Evolutionary conservation across 2,888 invertebrate genomes (phyloP), one percentile per base, ranked within the genome.

Genomic region (Drosophila mulleri): DNA sequence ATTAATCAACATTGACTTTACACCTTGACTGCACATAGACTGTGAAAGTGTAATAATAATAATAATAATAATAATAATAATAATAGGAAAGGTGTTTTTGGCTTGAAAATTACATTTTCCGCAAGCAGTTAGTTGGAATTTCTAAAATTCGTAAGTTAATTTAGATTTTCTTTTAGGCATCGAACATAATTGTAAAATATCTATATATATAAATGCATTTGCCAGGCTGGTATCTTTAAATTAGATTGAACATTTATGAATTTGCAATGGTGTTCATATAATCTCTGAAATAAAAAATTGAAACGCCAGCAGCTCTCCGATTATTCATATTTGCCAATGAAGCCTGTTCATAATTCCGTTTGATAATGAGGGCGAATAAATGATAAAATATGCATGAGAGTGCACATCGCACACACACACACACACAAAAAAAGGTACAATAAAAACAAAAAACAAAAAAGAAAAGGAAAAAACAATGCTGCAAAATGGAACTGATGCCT

Each of bases 301-400:
- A 29, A 6, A 39, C 61, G 26, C 35, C 61, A 20, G 53, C 20
- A 35, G 29, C 45, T 8, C 18, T 66, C 65, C 52, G 75, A 77
- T 72, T 83, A 85, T 85, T 85, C 86, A 85, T 88, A 74, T 68
- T 71, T 52, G 67, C 50, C 44, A 37, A 12, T 23, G 65, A 16
- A 41, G 54, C 54, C 41, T 44, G 63, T 62, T 80, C 64, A 75
- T 78, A 68, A 66, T 48, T n/a, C 14, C 16, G 48, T 56, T 59
- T 62, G 44, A 60, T 78, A 76, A 85, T 70, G 71, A 78, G 77
- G 57, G 14, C 58, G 67, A 75, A 85, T 71, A 74, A 68, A 82
- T 81, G 73, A 80, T 85, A 85, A 85, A 83, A 79, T 80, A 88
- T 83, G 77, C 85, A 81, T 73, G 50, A 26, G 48, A 62, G 59